Base-by-base conservation (phyloP, 1,140 invertebrate genomes). In the Hyles euphorbiae region DNA sequence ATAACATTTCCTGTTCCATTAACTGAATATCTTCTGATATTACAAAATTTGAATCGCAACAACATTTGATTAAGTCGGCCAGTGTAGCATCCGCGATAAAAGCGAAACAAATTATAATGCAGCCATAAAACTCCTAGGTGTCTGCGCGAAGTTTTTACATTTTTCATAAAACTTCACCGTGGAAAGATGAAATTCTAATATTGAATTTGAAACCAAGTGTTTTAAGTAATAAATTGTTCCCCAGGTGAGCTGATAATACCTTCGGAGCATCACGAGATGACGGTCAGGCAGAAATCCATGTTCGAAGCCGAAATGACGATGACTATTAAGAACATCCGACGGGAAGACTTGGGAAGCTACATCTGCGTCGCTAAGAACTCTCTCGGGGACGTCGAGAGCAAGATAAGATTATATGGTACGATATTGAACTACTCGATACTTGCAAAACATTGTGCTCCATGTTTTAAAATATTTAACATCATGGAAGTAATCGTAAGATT, bases 331-430 rank as follows among this genome's bases (percentile, higher is more conserved):
- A 93, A 95, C 78, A 93, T 98, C 49, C 92, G 95, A 51, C 91
- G 92, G 65, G 91, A 94, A 46, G 97, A 99, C 81, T 93, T 96
- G 50, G 97, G 97, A 43, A 93, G 93, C 8, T 98, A 98, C 85
- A 93, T 92, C 55, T 99, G 97, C 79, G 94, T 97, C 36, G 96
- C 97, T 1, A 97, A 97, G 75, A 99, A 98, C 87, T 95, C 95
- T 6, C 90, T 98, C 3, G 97, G 97, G 3, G 96, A 95, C 69
- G 96, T 97, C 48, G 95, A 97, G 75, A 96, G 96, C 86, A 95
- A 93, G 70, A 97, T 98, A 79, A 91, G 95, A 70, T 89, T 99
- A 60, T 97, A 98, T 81, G 96, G 97, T 98, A 91, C 61, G 61
- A 44, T 61, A 54, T 36, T 68, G 51, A 61, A 46, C 46, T 43